Evolutionary conservation across 2,113 vertebrate species (phyloP).

Genomic region (Nansenia antarctica): DNA sequence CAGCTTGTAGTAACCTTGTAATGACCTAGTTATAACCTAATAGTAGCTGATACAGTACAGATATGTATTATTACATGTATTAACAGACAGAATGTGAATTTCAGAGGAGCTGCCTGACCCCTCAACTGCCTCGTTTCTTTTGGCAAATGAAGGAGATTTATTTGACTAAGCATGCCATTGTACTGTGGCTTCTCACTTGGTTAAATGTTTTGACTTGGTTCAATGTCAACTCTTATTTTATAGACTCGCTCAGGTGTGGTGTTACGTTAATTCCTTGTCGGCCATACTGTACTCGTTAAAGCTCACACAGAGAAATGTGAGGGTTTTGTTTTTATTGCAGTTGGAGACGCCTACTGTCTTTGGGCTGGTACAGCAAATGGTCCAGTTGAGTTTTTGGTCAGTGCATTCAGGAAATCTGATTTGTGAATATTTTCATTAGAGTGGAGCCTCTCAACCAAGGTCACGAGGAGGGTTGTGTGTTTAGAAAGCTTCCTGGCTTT

Average conservation of each 20-base stretch:
- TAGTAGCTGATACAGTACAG: too few species aligned
- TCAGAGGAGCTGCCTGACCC: slow-evolving; percentile 27
- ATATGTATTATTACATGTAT: neutral
- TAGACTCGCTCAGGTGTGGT: slow-evolving; percentile 50
- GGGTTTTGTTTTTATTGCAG: neutral
- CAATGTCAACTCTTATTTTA: slow-evolving; percentile 25
- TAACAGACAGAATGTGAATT: slow-evolving; percentile 15
- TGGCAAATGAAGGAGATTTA: too few species aligned
- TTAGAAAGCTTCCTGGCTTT: neutral
- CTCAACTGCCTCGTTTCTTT: too few species aligned
- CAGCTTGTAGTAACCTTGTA: too few species aligned
- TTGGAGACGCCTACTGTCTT: neutral
- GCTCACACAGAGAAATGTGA: slow-evolving; percentile 20
- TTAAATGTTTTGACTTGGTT: slow-evolving; percentile 42
- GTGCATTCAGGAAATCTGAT: neutral
- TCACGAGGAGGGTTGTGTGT: too few species aligned
- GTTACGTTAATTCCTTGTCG: slow-evolving; percentile 23
- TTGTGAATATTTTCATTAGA: neutral
- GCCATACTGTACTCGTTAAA: slow-evolving; percentile 35
- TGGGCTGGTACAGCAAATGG: neutral
- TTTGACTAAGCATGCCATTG: slow-evolving; percentile 34
- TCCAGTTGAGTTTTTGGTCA: neutral
- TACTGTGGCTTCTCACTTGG: slow-evolving; percentile 48
- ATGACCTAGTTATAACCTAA: too few species aligned
- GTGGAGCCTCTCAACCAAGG: too few species aligned